Conservation (phyloP, 2,888 invertebrate species). For the Blastobasis lacticolella region DNA sequence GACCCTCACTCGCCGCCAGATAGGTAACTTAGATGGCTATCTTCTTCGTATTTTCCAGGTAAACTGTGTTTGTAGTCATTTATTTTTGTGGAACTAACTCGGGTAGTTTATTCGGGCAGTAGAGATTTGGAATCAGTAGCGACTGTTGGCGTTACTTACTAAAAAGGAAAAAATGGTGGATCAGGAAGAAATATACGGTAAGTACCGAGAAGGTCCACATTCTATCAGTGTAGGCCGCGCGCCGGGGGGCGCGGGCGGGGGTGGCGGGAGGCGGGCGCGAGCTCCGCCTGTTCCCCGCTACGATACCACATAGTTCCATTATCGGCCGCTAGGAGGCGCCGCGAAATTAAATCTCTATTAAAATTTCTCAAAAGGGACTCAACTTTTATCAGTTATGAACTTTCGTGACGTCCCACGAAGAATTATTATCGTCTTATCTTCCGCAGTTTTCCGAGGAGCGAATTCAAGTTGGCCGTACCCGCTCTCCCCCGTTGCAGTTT, state of each 20-base stretch:
- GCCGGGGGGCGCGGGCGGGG: no score
- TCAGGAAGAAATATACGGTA: no score
- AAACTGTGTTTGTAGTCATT: no score
- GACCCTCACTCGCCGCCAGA: slow-evolving; percentile 3
- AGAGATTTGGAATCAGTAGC: no score
- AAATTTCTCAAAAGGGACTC: slow-evolving; percentile 65
- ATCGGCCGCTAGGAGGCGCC: slow-evolving; percentile 46
- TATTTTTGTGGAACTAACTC: no score
- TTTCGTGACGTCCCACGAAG: slow-evolving; percentile 68
- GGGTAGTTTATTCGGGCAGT: no score
- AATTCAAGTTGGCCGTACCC: slow-evolving; percentile 42
- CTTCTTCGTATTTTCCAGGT: no score
- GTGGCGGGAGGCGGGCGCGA: not conserved
- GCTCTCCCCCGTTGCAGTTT: slow-evolving; percentile 50
- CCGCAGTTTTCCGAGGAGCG: slow-evolving; percentile 45
- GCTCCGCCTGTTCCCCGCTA: slow-evolving; percentile 1
- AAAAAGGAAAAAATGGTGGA: no score
- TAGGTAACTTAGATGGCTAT: no score
- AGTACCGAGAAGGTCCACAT: no score
- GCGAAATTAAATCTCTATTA: slow-evolving; percentile 69
- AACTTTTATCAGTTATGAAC: slow-evolving; percentile 73
- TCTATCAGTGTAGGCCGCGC: no score
- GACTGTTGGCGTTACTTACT: no score
- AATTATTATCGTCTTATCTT: slow-evolving; percentile 70
- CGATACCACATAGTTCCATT: slow-evolving; percentile 27